Evolutionary conservation across 2,888 invertebrate species (phyloP).

Genomic region (Eremobia ochroleuca): DNA sequence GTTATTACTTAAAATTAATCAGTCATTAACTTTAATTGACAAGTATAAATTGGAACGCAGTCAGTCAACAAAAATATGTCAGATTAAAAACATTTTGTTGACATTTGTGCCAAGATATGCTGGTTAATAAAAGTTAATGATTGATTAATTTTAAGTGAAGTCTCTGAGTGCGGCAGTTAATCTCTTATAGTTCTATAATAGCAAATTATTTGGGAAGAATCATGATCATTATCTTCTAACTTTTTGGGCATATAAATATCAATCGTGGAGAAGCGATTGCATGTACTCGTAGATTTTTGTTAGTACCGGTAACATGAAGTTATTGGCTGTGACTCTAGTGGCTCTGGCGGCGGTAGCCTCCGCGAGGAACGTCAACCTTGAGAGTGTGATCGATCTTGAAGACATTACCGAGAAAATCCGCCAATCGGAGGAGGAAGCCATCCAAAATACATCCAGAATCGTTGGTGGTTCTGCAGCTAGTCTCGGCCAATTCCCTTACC

Average conservation of each 20-base stretch:
- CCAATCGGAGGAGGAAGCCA: slow-evolving; percentile 53
- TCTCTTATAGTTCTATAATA: slow-evolving; percentile 12
- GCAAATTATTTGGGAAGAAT: not conserved
- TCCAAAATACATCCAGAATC: slow-evolving; percentile 60
- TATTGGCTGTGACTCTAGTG: slow-evolving; percentile 48
- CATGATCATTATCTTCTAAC: slow-evolving; percentile 7
- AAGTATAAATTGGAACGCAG: no score
- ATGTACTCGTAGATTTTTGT: not conserved
- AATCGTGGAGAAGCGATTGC: not conserved
- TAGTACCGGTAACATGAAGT: slow-evolving; percentile 45
- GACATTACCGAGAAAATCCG: slow-evolving; percentile 63
- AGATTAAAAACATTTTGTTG: no score
- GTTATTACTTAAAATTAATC: no score
- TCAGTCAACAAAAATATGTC: no score
- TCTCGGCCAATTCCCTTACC: slow-evolving; percentile 65
- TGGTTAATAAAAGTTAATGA: no score
- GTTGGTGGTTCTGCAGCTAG: slow-evolving; percentile 62
- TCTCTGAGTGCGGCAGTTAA: no score
- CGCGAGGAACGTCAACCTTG: slow-evolving; percentile 46
- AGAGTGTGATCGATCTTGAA: slow-evolving; percentile 51
- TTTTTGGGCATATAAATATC: slow-evolving; percentile 21
- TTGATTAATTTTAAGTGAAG: no score
- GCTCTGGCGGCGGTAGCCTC: slow-evolving; percentile 55
- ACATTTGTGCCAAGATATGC: no score
- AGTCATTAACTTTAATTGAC: no score